Percentiles rank a stretch among this genome's conserved stretches.
Evolutionary conservation across 1,140 invertebrate species (phyloP).

Genomic region (Leptestheria dahalacensis): DNA sequence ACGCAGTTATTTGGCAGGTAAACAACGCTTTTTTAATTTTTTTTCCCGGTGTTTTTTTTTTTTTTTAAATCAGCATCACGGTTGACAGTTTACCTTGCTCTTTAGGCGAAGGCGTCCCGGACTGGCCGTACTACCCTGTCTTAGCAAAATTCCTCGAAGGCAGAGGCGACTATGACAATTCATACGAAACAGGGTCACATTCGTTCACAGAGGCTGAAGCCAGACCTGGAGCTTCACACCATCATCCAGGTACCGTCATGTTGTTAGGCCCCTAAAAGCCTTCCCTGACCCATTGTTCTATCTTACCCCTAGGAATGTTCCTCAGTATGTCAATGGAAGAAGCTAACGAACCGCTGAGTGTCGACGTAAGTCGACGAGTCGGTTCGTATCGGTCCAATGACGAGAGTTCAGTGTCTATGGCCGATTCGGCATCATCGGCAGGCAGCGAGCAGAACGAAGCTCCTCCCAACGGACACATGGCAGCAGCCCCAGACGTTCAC

Average conservation of each 20-base stretch:
- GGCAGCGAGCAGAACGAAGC: slow-evolving; percentile 10
- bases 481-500: neutral
- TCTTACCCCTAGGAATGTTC: slow-evolving; percentile 12
- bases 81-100: neutral
- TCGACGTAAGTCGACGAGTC: neutral
- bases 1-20: slow-evolving; percentile 13
- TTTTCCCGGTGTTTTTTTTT: neutral
- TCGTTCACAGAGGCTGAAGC: slow-evolving; percentile 14
- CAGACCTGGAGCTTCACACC: slow-evolving; percentile 12
- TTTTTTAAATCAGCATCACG: neutral
- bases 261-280: neutral
- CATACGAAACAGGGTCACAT: slow-evolving; percentile 14
- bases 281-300: neutral
- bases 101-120: slow-evolving; percentile 13
- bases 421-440: slow-evolving; percentile 3
- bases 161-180: slow-evolving; percentile 11
- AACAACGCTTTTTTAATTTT: neutral
- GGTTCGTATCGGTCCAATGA: slow-evolving; percentile 4
- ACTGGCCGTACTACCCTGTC: slow-evolving; percentile 16
- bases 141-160: slow-evolving; percentile 14
- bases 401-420: slow-evolving; percentile 10
- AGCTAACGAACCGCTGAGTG: slow-evolving; percentile 12
- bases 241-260: slow-evolving; percentile 10
- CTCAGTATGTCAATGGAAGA: slow-evolving; percentile 15
- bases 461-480: slow-evolving; percentile 10